Percentiles rank a stretch among this genome's conserved stretches.
Conservation (phyloP, 2,888 invertebrate species). For the Rhingia rostrata region DNA sequence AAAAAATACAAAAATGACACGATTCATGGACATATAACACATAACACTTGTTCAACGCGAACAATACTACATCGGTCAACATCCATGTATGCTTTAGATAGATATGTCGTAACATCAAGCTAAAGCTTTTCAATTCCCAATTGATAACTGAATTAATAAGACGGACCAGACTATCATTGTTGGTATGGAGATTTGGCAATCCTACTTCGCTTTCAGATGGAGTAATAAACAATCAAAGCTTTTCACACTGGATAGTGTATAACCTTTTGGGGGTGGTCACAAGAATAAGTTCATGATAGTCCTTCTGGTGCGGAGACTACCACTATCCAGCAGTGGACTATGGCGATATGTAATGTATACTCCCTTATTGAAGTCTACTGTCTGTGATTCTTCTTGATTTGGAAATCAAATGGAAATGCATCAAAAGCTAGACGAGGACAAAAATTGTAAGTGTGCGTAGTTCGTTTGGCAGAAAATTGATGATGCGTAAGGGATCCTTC, state of each 20-base stretch:
- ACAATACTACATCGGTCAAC: no score
- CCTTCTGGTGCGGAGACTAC: neutral
- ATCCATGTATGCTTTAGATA: slow-evolving; percentile 7
- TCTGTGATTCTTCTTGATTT: slow-evolving; percentile 39
- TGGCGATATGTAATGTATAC: slow-evolving; percentile 31
- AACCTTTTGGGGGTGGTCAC: slow-evolving; percentile 10
- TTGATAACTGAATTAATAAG: slow-evolving; percentile 51
- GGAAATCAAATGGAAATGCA: slow-evolving; percentile 52
- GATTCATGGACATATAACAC: no score
- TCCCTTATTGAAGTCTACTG: slow-evolving; percentile 31
- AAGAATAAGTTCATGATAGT: slow-evolving; percentile 10
- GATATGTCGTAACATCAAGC: slow-evolving; percentile 33
- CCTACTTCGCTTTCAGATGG: slow-evolving; percentile 28
- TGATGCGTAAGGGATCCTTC: slow-evolving; percentile 55
- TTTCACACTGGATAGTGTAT: slow-evolving; percentile 33
- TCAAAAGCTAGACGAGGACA: slow-evolving; percentile 16
- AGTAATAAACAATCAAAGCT: slow-evolving; percentile 50
- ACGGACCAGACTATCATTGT: slow-evolving; percentile 28
- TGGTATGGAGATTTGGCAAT: slow-evolving; percentile 29
- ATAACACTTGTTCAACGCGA: no score
- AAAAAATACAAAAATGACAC: no score
- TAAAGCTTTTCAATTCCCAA: slow-evolving; percentile 49
- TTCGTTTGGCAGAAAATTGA: slow-evolving; percentile 42
- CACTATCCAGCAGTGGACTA: slow-evolving; percentile 12
- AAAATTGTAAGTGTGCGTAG: slow-evolving; percentile 12